These are phyloP conservation scores for Cheilosia vernalis DNA, from an alignment of 2,888 invertebrate species.

Conservation along the genomic window DNA sequence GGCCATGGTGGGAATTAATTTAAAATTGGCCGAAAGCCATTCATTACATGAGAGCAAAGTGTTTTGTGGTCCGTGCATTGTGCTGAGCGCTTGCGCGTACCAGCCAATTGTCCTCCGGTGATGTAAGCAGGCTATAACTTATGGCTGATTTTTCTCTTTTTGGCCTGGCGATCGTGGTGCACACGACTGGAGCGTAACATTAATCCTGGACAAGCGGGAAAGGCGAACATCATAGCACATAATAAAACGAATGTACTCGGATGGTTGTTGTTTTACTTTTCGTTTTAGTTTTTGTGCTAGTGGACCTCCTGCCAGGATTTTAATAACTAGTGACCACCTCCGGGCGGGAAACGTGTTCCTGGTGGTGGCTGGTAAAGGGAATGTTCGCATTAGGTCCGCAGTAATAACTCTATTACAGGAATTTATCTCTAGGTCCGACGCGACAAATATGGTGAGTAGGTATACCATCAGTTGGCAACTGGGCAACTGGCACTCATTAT, in stretches of 20 bases:
- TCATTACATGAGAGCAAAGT: constrained; percentile 42
- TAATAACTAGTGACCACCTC: constrained; percentile 72
- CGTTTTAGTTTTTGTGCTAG: constrained; percentile 5
- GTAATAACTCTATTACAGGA: constrained; percentile 73
- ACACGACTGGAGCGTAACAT: constrained; percentile 39
- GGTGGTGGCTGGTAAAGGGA: constrained; percentile 9
- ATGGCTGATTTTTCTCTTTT: constrained; percentile 8
- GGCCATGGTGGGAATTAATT: constrained; percentile 55
- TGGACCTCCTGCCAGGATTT: constrained; percentile 73
- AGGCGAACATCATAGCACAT: constrained; percentile 55
- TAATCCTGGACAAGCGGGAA: constrained; percentile 56
- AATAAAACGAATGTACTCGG: constrained; percentile 58
- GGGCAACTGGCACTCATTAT: constrained; percentile 23
- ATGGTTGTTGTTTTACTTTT: constrained; percentile 1
- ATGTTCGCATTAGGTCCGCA: constrained; percentile 34
- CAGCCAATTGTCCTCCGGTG: constrained; percentile 63
- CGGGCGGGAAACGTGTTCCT: constrained; percentile 59
- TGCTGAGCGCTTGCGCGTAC: constrained; percentile 12
- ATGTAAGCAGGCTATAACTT: constrained; percentile 69
- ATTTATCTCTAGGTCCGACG: constrained; percentile 49
- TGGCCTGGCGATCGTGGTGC: constrained; percentile 15
- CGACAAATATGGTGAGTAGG: constrained; percentile 58
- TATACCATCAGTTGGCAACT: not conserved
- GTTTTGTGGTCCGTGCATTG: constrained; percentile 15
- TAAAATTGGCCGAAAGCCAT: constrained; percentile 42